Evolutionary conservation across 1,140 invertebrate species (phyloP), one percentile per base, ranked within the genome.

Genomic region (Chironomus tepperi): DNA sequence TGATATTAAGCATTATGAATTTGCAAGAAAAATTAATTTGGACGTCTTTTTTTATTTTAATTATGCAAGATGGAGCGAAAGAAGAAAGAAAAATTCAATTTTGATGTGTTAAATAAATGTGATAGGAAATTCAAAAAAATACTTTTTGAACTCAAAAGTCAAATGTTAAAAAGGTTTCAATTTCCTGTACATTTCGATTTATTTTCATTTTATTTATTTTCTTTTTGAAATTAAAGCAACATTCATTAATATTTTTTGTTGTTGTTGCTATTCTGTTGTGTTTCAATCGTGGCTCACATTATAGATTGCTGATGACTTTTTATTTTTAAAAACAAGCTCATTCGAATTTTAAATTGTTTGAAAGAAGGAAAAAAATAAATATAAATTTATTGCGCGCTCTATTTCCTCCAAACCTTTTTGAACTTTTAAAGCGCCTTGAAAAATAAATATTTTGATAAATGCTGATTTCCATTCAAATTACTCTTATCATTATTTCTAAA

Each of bases 311-410:
- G 43, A 47, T 47, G 43, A 47, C 43, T 47, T 15, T 47, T 47
- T 47, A 47, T 47, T 47, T 47, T 47, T 47, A 47, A 47, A 47
- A 47, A 47, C 43, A 47, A 47, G 2, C 43, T 47, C 43, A 47
- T 47, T 47, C 43, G 43, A 47, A 47, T 47, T 47, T 47, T 47
- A 47, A 47, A 47, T 47, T 34, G 24, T 34, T 47, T 47, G 43
- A 47, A 47, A 47, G 24, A 57, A 57, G 18, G 64, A 67, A 67
- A 67, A 67, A 67, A 57, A 57, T 12, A 57, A 57, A 12, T 57
- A 67, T 67, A 67, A 67, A 67, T 67, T 67, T 19, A 18, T 67
- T 67, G n/a, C 64, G 64, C 64, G n/a, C 64, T 67, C 18, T 67
- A 18, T 67, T 67, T 67, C 64, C 64, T 67, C 18, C 16, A 67